Conservation (phyloP, 1,140 invertebrate species). For the Copidosoma floridanum region DNA sequence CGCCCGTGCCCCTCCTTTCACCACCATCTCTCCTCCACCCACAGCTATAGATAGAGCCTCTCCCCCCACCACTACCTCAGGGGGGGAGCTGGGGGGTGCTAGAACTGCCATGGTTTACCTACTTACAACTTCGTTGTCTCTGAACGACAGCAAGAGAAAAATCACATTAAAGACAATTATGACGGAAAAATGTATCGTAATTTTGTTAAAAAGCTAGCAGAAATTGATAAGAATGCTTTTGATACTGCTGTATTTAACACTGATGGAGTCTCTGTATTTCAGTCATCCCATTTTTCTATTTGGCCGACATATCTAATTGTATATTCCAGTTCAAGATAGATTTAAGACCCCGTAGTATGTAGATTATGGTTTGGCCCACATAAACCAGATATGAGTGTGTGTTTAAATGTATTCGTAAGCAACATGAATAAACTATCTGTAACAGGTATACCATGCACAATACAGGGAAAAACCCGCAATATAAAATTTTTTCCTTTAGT, state of each 20-base stretch:
- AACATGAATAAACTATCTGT: not conserved
- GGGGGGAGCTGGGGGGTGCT: too few relatives aligned
- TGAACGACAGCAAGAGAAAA: slow-evolving; percentile 38
- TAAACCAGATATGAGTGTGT: not conserved
- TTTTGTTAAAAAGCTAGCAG: not conserved
- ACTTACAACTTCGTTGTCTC: not conserved
- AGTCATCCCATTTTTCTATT: not conserved
- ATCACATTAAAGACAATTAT: not conserved
- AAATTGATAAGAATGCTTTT: not conserved
- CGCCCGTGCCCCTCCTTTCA: too few relatives aligned
- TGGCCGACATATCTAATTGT: not conserved
- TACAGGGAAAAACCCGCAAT: not conserved
- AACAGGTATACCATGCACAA: not conserved
- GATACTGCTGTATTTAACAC: not conserved
- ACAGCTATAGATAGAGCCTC: too few relatives aligned
- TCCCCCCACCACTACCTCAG: too few relatives aligned
- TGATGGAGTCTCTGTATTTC: not conserved
- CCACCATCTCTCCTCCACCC: too few relatives aligned
- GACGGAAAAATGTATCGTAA: not conserved
- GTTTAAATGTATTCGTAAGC: not conserved
- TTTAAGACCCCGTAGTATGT: not conserved
- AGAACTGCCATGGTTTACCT: too few relatives aligned
- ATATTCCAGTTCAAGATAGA: not conserved
- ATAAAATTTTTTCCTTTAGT: not conserved
- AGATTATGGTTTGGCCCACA: not conserved